Conservation (phyloP, 2,888 invertebrate genomes). For the Melinopterus prodromus region DNA sequence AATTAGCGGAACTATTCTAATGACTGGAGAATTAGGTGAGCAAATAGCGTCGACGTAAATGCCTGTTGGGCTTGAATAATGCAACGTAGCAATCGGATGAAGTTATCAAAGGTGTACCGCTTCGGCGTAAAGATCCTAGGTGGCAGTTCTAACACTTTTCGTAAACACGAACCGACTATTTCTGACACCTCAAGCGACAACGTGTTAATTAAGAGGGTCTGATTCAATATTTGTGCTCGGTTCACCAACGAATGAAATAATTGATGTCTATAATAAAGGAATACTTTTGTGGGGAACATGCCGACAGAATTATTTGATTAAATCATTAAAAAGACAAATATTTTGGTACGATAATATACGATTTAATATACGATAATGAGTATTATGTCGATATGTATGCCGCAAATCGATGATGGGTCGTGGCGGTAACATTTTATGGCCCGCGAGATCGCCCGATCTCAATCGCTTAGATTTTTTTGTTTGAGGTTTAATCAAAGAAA, state of each 20-base stretch:
- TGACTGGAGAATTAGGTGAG: conserved; percentile 12
- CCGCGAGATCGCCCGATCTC: no score
- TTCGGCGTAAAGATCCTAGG: not conserved
- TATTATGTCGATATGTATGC: no score
- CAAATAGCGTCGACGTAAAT: conserved; percentile 20
- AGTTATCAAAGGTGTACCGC: conserved; percentile 18
- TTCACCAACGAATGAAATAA: not conserved
- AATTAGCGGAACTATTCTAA: conserved; percentile 21
- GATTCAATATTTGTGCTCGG: not conserved
- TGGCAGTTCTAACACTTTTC: conserved; percentile 15
- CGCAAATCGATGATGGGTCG: no score
- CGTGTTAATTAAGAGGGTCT: not conserved
- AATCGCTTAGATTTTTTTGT: no score
- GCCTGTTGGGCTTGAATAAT: conserved; percentile 15
- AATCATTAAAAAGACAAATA: not conserved
- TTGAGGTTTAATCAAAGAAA: no score
- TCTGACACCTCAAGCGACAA: not conserved
- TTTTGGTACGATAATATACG: no score
- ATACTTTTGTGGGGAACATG: not conserved
- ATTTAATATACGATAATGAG: no score
- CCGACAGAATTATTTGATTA: not conserved
- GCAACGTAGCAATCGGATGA: conserved; percentile 14
- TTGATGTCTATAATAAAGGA: not conserved
- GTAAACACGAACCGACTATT: conserved; percentile 11
- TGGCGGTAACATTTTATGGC: no score